Conservation (phyloP, 2,888 invertebrate species). For the Trilocha varians region DNA sequence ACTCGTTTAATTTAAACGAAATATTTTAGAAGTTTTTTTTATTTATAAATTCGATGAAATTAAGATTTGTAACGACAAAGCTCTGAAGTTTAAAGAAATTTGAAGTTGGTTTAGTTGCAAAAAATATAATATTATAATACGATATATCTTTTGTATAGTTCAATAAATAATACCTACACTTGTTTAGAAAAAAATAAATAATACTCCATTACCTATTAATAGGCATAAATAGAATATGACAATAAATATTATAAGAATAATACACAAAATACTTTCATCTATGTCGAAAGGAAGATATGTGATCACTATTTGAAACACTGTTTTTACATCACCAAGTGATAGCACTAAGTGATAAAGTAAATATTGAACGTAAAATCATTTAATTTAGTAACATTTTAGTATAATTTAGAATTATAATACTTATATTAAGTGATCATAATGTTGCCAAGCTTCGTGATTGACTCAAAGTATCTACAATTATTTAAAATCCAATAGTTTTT, state of each 20-base stretch:
- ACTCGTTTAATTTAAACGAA: not conserved
- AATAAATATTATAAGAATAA: conserved; percentile 9
- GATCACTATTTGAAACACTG: conserved; percentile 37
- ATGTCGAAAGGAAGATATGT: conserved; percentile 57
- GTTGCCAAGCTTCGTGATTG: conserved; percentile 16
- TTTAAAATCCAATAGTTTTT: not conserved
- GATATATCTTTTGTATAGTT: no score
- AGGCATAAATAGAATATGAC: conserved; percentile 28
- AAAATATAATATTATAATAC: not conserved
- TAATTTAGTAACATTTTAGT: conserved; percentile 23
- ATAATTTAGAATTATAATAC: conserved; percentile 52
- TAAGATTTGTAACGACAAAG: not conserved
- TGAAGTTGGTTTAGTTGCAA: not conserved
- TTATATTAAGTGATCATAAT: conserved; percentile 48
- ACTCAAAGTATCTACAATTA: not conserved
- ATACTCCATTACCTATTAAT: conserved; percentile 27
- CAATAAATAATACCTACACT: no score
- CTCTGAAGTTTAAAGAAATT: conserved; percentile 13
- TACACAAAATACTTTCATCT: conserved; percentile 23
- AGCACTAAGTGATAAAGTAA: no score
- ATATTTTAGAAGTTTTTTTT: not conserved
- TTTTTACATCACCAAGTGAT: conserved; percentile 53
- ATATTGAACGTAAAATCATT: not conserved
- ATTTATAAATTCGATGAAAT: not conserved
- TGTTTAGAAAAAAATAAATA: conserved; percentile 30